phyloP scores from a whole-genome alignment of 2,888 invertebrate species.

The Agrilus biguttatus region DNA sequence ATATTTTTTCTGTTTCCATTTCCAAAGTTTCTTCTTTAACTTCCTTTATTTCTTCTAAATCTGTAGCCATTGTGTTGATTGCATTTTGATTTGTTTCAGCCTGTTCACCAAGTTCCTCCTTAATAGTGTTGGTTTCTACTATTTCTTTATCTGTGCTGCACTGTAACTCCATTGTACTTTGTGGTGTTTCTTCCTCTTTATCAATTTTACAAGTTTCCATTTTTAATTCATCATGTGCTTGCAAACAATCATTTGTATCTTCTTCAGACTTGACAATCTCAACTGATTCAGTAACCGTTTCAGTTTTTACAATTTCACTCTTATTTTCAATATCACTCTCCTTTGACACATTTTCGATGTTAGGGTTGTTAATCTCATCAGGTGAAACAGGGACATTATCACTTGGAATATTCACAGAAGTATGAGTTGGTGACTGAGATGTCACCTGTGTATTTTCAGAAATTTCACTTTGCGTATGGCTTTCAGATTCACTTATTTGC shows the following conservation, averaged over 20 bases:
- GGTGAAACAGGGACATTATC: slow-evolving; percentile 15
- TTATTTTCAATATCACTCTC: slow-evolving; percentile 2
- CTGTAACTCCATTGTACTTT: no score
- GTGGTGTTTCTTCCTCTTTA: no score
- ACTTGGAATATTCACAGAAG: slow-evolving; percentile 23
- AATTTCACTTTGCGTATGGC: slow-evolving; percentile 24
- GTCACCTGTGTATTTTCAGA: slow-evolving; percentile 32
- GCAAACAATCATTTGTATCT: not conserved
- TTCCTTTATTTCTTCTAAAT: no score
- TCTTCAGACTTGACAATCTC: slow-evolving; percentile 1
- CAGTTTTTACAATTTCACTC: slow-evolving; percentile 4
- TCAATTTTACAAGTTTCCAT: no score
- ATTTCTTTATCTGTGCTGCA: no score
- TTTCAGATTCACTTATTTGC: slow-evolving; percentile 21
- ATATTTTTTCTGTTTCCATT: no score
- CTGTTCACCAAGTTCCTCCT: no score
- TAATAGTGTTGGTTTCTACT: no score
- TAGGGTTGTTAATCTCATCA: slow-evolving; percentile 5
- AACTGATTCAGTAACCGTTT: slow-evolving; percentile 1
- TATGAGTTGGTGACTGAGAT: slow-evolving; percentile 24
- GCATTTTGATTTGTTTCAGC: no score
- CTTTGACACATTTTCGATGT: not conserved
- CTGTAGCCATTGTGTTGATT: no score
- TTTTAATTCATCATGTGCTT: no score
- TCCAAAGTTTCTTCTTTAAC: no score